A percentile compares a stretch with the other conserved stretches of the same genome.
Conservation (phyloP, 2,797 vertebrate genomes). For the Euthynnus affinis region DNA sequence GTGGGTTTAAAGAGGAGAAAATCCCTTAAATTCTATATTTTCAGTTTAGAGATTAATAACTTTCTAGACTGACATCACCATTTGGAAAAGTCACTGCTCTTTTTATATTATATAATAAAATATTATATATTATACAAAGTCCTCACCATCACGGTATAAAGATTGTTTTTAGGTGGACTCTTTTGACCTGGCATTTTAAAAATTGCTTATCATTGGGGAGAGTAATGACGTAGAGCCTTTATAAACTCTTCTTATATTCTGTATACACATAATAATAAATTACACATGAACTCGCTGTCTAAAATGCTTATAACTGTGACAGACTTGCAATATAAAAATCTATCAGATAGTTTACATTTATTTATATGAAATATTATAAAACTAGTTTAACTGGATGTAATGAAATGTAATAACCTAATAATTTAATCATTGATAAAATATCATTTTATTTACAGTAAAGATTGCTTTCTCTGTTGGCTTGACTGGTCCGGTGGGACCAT, state of each 20-base stretch:
- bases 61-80: background rate
- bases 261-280: background rate
- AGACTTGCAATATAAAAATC: too few species aligned
- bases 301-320: background rate
- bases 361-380: too few species aligned
- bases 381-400: background rate
- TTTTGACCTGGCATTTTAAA: background rate
- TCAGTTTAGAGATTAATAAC: background rate
- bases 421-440: background rate
- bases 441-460: background rate
- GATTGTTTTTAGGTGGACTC: background rate
- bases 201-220: background rate
- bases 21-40: too few species aligned
- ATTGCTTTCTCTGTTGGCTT: background rate
- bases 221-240: too few species aligned
- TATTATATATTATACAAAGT: too few species aligned
- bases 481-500: background rate
- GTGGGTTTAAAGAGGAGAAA: too few species aligned
- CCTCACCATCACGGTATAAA: too few species aligned
- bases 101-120: background rate
- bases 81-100: background rate
- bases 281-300: background rate
- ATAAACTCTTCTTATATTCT: background rate
- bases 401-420: background rate
- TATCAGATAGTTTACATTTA: background rate